Evolutionary conservation across 2,888 invertebrate genomes (phyloP), one percentile per base, ranked within the genome.

Genomic region (Dione vanillae): DNA sequence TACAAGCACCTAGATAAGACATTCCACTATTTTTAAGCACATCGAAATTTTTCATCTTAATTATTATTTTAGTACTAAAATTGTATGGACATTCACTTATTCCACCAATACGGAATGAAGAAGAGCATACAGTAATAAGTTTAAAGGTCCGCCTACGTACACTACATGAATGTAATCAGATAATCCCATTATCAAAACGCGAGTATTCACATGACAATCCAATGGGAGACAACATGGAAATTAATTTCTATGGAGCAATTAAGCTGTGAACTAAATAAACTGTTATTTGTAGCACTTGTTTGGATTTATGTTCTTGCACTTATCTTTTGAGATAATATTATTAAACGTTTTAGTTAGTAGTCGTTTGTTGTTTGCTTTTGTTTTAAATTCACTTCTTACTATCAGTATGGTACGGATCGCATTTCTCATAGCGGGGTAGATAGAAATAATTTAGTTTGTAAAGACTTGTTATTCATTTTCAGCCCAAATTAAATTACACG

Each of bases 181-280:
- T 79, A 75, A 72, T 64, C 19, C 71, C 73, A 75, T 75, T 76
- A 75, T 75, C 74, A 74, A 72, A 72, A 65, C 40, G 69, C 59
- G 68, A 68, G 69, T 77, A 82, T 82, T 82, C 80, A 82, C 76
- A 75, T 80, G 82, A 73, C 82, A 80, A 78, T 81, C 77, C 76
- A 16, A 52, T 47, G 14, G 16, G 41, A 37, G 82, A 82, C 82
- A 81, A 75, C 77, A 62, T 72, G 65, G 65, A 78, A 77, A 78
- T 79, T 80, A 79, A 78, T 80, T 77, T 81, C 79, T 79, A 81
- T 80, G 66, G 79, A 67, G 78, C 81, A 81, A 80, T 81, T 81
- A 81, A 77, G 70, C 59, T 58, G 51, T 61, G 72, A 56, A 54
- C 70, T 65, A 14, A 35, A 68, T 61, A 54, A 58, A 64, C 56